phyloP scores from a whole-genome alignment of 2,888 invertebrate species.

The Agrotis exclamationis region DNA sequence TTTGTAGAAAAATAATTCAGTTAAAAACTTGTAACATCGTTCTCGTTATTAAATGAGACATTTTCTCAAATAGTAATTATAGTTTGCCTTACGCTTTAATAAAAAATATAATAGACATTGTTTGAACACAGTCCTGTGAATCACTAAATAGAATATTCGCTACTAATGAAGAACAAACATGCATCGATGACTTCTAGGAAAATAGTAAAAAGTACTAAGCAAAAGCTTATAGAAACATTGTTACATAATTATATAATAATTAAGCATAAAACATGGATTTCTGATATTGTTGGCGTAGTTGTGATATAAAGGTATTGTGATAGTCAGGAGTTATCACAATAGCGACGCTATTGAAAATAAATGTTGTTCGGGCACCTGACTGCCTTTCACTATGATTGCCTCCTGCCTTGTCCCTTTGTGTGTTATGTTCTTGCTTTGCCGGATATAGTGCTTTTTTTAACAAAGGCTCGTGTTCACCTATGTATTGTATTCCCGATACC shows the following conservation, averaged over 20 bases:
- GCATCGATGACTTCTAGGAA: neutral
- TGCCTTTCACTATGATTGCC: too few relatives aligned
- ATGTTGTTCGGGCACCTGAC: neutral
- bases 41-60: neutral
- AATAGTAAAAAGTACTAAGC: too few relatives aligned
- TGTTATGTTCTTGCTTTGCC: too few relatives aligned
- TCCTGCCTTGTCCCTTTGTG: slow-evolving; percentile 8
- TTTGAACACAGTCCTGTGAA: neutral
- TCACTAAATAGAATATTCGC: neutral
- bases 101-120: neutral
- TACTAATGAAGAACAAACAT: neutral
- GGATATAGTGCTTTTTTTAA: too few relatives aligned
- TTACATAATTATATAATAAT: too few relatives aligned
- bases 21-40: neutral
- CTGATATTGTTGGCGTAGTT: too few relatives aligned
- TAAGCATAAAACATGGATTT: too few relatives aligned
- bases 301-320: neutral
- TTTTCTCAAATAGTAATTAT: neutral
- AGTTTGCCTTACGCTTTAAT: neutral
- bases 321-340: neutral
- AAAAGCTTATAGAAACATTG: too few relatives aligned
- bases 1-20: neutral
- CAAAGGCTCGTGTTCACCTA: too few relatives aligned
- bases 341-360: neutral
- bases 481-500: neutral